Conservation (phyloP, 2,113 vertebrate genomes). For the Thymallus thymallus region DNA sequence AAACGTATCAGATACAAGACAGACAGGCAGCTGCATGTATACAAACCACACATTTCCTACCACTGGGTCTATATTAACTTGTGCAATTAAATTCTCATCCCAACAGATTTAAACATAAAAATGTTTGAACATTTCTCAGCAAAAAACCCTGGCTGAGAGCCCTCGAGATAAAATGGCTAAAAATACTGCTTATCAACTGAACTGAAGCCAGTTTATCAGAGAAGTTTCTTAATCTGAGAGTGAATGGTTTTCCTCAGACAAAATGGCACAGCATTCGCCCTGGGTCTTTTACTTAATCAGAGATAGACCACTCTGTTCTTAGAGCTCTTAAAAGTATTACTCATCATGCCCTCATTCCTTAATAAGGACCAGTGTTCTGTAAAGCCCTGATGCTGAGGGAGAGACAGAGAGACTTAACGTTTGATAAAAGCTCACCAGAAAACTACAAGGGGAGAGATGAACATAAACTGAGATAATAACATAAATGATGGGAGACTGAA, state of each 20-base stretch:
- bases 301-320: constrained; percentile 21
- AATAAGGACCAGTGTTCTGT: constrained; percentile 5
- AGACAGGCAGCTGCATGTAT: background rate
- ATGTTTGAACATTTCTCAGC: background rate
- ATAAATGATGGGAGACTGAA: no score
- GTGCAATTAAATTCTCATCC: background rate
- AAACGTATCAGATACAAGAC: background rate
- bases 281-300: no score
- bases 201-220: constrained; percentile 8
- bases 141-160: constrained; percentile 10
- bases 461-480: no score
- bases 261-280: background rate
- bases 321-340: constrained; percentile 2
- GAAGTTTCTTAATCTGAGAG: constrained; percentile 17
- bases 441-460: no score
- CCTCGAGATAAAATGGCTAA: constrained; percentile 12
- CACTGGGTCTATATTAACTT: background rate
- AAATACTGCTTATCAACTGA: constrained; percentile 26
- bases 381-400: no score
- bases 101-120: background rate
- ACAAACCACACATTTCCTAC: background rate
- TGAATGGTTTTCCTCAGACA: background rate
- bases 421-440: no score
- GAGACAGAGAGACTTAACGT: no score
- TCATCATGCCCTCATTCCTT: constrained; percentile 15